Base-by-base conservation (phyloP, 2,113 vertebrate species). In the Colossoma macropomum region DNA sequence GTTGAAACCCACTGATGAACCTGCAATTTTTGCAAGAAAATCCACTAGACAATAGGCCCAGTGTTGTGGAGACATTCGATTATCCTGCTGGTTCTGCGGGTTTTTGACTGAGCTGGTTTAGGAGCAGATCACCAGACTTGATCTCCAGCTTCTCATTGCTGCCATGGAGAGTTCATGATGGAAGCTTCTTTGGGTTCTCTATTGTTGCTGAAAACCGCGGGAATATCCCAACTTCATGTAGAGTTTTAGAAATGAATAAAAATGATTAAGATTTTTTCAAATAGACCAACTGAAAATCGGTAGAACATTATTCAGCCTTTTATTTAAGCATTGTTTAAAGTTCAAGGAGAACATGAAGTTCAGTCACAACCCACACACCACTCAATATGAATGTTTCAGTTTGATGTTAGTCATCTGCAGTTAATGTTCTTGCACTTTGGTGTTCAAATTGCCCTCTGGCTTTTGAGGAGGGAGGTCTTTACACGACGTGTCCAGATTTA, bases 71-170 rank as follows among this genome's bases (percentile, higher is more conserved):
- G 54, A 19, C 21, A 38, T 65, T 27, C 25, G 56, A 34, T 28
- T 41, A 38, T 68, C 60, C 71, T 65, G 56, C 48, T 82, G 66
- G 73, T 15, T 68, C 66, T 69, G 34, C 21, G 10, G 41, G 23
- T n/a, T 52, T 48, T 34, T 3, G 27, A 17, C 50, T 27, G n/a
- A 60, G 34, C 25, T 41, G 54, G 56, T 69, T 25, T 60, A 54
- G 19, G 19, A 65, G 73, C 30, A 8, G 66, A 74, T 74, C 41
- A 74, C 21, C 63, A 56, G 11, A 8, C 52, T 12, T 50, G 13
- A 54, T 32, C 63, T 75, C 32, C 52, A 83, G 70, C 52, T 17
- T 77, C 63, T 83, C 59, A 77, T 71, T 50, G 5, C 74, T 70
- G 25, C 62, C 23, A 23, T 10, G 38, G 12, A 77, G 50, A 73